phyloP scores from a whole-genome alignment of 2,113 vertebrate species.

The Platanista minor region DNA sequence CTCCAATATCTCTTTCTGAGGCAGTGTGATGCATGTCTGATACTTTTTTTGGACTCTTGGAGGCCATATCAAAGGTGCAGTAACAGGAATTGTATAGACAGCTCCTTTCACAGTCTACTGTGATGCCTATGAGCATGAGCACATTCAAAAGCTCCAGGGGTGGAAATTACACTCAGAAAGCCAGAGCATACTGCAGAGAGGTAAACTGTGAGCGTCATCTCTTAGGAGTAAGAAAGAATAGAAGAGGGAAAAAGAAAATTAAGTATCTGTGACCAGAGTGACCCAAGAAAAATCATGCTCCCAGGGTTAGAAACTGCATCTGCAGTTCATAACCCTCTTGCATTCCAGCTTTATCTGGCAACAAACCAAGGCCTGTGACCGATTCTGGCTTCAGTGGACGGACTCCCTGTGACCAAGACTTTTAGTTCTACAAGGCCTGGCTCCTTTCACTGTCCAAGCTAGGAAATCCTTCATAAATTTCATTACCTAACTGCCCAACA shows the following conservation, averaged over 20 bases:
- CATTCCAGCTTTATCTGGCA: conserved; percentile 30
- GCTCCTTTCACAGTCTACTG: background rate
- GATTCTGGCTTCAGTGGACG: background rate
- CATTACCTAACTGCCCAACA: background rate
- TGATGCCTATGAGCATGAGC: background rate
- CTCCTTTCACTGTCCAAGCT: background rate
- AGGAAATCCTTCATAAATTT: background rate
- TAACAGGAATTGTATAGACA: background rate
- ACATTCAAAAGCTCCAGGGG: background rate
- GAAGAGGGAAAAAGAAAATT: background rate
- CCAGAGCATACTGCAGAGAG: background rate
- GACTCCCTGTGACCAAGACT: background rate
- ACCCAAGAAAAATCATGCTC: background rate
- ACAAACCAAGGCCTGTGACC: background rate
- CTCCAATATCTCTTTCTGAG: background rate
- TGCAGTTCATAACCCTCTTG: background rate
- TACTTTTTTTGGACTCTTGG: background rate
- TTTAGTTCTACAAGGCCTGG: background rate
- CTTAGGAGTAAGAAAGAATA: background rate
- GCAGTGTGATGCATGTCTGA: background rate
- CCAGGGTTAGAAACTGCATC: background rate
- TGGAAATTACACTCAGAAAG: background rate
- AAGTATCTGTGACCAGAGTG: background rate
- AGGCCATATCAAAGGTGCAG: background rate
- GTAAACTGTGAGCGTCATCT: background rate